These are phyloP conservation scores for Pristionchus pacificus DNA, from an alignment of 1,140 invertebrate genomes.

Conservation along the genomic window DNA sequence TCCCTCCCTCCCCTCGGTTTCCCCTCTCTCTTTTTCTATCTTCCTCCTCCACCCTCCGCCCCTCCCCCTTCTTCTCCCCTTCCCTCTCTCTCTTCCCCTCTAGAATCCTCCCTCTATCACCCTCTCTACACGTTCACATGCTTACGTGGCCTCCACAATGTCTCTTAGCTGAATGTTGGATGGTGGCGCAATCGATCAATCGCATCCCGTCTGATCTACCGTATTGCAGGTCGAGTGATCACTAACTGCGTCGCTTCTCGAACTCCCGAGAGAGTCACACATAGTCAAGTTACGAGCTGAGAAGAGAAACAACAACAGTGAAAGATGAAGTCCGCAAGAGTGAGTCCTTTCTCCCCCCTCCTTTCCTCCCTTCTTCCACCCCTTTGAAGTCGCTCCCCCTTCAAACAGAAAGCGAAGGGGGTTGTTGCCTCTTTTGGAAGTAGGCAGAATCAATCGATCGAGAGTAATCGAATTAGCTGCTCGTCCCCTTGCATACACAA, in stretches of 20 bases:
- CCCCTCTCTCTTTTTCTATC: not conserved
- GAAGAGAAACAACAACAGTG: not conserved
- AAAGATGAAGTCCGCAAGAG: not conserved
- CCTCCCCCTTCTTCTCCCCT: not conserved
- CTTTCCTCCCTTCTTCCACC: not conserved
- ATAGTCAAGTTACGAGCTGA: too few species aligned
- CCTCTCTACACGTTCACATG: too few species aligned
- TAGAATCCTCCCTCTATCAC: too few species aligned
- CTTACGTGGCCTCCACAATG: too few species aligned
- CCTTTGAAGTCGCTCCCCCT: not conserved
- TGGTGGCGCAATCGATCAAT: too few species aligned
- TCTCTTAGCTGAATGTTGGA: too few species aligned
- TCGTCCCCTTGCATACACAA: too few species aligned
- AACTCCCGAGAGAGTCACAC: not conserved
- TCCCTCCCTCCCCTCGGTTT: not conserved
- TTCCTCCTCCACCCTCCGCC: not conserved
- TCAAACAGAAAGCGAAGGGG: too few species aligned
- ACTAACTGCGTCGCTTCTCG: not conserved
- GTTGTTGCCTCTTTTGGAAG: too few species aligned
- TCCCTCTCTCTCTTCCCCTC: not conserved
- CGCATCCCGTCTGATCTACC: too few species aligned
- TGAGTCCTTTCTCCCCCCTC: not conserved
- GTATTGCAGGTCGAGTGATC: not conserved
- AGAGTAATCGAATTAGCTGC: too few species aligned
- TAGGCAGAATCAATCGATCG: not conserved